A percentile compares a stretch with the other conserved stretches of the same genome.
Evolutionary conservation across 2,797 vertebrate species (phyloP).

Genomic region (Mus minutoides): DNA sequence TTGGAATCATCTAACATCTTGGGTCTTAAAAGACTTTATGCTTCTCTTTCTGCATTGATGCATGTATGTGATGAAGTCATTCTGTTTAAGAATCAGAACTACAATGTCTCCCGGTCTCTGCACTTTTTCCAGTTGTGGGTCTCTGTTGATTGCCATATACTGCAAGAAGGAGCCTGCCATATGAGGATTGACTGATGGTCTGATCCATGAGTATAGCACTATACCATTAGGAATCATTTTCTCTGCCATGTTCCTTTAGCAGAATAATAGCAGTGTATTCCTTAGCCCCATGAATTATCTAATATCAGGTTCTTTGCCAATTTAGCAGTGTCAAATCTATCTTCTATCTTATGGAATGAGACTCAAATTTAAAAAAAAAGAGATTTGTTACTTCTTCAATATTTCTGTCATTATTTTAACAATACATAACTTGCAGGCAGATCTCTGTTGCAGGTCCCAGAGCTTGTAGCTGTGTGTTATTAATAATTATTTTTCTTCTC

Average conservation of each 20-base stretch:
- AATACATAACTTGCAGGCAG: background rate
- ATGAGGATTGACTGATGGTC: background rate
- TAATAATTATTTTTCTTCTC: background rate
- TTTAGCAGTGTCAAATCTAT: background rate
- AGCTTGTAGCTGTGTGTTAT: background rate
- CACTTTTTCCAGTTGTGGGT: accelerated
- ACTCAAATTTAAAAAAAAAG: too few species aligned
- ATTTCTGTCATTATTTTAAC: too few species aligned
- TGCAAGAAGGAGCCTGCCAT: background rate
- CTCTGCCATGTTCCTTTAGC: background rate
- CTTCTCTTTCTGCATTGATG: background rate
- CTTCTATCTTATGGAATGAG: too few species aligned
- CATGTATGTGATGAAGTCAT: background rate
- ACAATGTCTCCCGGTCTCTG: background rate
- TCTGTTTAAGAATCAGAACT: too few species aligned
- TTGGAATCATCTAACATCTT: background rate
- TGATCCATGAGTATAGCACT: background rate
- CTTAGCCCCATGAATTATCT: too few species aligned
- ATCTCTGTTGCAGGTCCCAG: background rate
- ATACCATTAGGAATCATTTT: background rate
- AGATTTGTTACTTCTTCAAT: too few species aligned
- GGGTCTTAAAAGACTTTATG: background rate
- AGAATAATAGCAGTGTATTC: too few species aligned
- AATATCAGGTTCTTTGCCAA: background rate
- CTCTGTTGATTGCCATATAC: background rate